These are phyloP conservation scores for Deilephila elpenor DNA, from an alignment of 2,888 invertebrate species.

Conservation along the genomic window DNA sequence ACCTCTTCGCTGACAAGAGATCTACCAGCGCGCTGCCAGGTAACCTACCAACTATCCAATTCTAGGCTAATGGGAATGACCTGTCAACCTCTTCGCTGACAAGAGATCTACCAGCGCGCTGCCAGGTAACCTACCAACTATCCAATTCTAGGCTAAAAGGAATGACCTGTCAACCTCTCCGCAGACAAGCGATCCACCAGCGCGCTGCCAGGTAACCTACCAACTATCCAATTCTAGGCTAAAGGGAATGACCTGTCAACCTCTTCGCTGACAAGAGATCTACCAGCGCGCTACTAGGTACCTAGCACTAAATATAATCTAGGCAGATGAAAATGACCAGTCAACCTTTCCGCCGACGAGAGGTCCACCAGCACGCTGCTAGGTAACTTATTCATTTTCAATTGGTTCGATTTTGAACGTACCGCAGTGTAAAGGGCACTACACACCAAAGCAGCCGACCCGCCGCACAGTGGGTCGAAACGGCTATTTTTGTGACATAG, in stretches of 20 bases:
- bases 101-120: constrained; percentile 60
- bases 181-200: constrained; percentile 79
- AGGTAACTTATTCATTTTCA: constrained; percentile 47
- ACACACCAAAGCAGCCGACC: no score
- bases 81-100: constrained; percentile 90
- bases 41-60: constrained; percentile 39
- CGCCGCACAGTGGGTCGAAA: no score
- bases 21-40: constrained; percentile 66
- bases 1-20: constrained; percentile 86
- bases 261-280: constrained; percentile 84
- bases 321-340: constrained; percentile 69
- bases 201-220: constrained; percentile 60
- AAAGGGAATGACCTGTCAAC: constrained; percentile 85
- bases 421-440: no score
- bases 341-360: constrained; percentile 88
- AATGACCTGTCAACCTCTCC: constrained; percentile 88
- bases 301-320: constrained; percentile 24
- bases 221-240: background rate
- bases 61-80: no score
- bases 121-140: constrained; percentile 56
- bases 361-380: constrained; percentile 63
- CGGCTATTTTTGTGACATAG: no score
- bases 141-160: no score
- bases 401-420: no score
- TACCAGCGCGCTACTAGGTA: constrained; percentile 65